A percentile compares a stretch with the other conserved stretches of the same genome.
Evolutionary conservation across 1,140 invertebrate genomes (phyloP).

Genomic region (Drosophila burlai): DNA sequence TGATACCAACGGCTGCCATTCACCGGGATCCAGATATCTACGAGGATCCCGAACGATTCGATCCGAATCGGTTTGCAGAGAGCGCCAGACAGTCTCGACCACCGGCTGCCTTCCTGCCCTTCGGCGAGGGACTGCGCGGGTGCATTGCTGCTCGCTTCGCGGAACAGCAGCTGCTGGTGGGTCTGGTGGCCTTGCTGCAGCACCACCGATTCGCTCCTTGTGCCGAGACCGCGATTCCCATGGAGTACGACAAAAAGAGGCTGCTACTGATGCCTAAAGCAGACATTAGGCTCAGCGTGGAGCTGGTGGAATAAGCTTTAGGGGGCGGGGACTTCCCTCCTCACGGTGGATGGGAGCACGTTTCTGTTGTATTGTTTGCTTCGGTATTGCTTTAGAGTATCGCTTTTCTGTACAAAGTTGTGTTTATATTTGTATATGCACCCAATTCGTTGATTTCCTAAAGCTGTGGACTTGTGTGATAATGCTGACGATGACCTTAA

Average conservation of each 20-base stretch:
- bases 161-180: conserved; percentile 87
- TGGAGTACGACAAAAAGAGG: conserved; percentile 85
- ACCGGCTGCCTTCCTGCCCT: conserved; percentile 87
- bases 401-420: conserved; percentile 54
- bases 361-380: conserved; percentile 22
- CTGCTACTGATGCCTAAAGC: conserved; percentile 83
- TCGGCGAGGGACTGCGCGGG: conserved; percentile 86
- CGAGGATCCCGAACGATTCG: conserved; percentile 88
- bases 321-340: neutral
- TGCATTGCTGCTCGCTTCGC: conserved; percentile 88
- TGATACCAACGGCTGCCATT: conserved; percentile 87
- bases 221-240: conserved; percentile 74
- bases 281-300: conserved; percentile 62
- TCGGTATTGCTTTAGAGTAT: conserved; percentile 25
- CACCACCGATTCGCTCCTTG: conserved; percentile 76
- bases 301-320: conserved; percentile 39
- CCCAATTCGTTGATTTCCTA: conserved; percentile 34
- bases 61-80: conserved; percentile 89
- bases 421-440: conserved; percentile 45
- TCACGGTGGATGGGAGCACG: conserved; percentile 4
- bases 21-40: conserved; percentile 89
- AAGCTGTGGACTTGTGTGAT: conserved; percentile 69
- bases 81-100: conserved; percentile 85
- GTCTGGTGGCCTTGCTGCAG: conserved; percentile 85
- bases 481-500: conserved; percentile 61